phyloP scores from a whole-genome alignment of 2,888 invertebrate genomes.

The Tryphoninae sp. region DNA sequence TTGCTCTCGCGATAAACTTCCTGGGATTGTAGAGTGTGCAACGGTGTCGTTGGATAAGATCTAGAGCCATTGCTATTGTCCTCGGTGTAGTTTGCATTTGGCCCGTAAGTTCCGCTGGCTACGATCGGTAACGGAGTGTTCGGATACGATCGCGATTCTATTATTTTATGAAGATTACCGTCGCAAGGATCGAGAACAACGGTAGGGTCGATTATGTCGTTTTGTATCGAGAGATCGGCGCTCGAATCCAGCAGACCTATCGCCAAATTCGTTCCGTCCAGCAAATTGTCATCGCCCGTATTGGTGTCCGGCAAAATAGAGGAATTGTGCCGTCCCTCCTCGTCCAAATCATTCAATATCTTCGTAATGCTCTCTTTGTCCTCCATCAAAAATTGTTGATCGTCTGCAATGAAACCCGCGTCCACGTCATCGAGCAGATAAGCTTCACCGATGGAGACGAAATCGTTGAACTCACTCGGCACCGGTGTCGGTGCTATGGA shows the following conservation, averaged over 20 bases:
- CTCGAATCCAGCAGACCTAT: constrained; percentile 69
- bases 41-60: constrained; percentile 90
- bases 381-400: constrained; percentile 76
- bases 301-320: constrained; percentile 70
- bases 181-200: constrained; percentile 71
- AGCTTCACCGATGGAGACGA: constrained; percentile 84
- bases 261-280: constrained; percentile 67
- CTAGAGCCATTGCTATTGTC: constrained; percentile 83
- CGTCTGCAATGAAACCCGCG: constrained; percentile 75
- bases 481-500: constrained; percentile 87
- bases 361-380: constrained; percentile 85
- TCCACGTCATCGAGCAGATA: constrained; percentile 77
- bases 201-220: constrained; percentile 69
- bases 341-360: constrained; percentile 85
- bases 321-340: constrained; percentile 71
- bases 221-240: constrained; percentile 70
- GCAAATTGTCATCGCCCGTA: constrained; percentile 66
- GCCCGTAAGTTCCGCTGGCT: constrained; percentile 56
- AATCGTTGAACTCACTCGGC: constrained; percentile 88
- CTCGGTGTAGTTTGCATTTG: constrained; percentile 65
- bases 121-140: constrained; percentile 79
- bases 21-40: constrained; percentile 76
- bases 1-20: constrained; percentile 75
- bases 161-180: constrained; percentile 73
- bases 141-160: constrained; percentile 80